Base-by-base conservation (phyloP, 1,140 invertebrate species). In the Psix sp. region DNA sequence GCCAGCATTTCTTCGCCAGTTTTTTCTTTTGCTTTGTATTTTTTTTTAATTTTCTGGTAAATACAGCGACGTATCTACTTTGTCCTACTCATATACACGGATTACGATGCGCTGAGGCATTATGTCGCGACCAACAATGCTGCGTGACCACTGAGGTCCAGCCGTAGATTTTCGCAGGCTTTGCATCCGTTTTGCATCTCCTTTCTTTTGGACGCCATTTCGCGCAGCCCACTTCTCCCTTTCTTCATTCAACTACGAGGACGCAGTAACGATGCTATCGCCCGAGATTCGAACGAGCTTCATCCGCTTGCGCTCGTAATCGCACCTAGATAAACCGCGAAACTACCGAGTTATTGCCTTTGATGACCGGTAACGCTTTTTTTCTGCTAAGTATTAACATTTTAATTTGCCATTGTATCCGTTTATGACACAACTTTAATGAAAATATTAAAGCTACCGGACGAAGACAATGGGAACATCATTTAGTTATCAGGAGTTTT, bases 191-290 rank as follows among this genome's bases (percentile, higher is more conserved):
- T 74, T 67, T 63, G 51, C 57, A 31, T 51, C 39, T 63, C 49
- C 42, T 74, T 73, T 63, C 60, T 74, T 72, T 72, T 17, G 26
- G 38, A 29, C 31, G 59, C 59, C 52, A 59, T 72, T 72, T 57
- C 21, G 31, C 59, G 38, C 39, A 39, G 57, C 52, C 59, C 52
- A 63, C 49, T 63, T 63, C 49, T 36, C 51, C 45, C 59, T 57
- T 63, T 71, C 67, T 71, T 71, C 39, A 71, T 71, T 71, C 67
- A 68, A 36, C 17, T 16, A 31, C 42, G 40, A 31, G 33, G 5
- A 42, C 17, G 35, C 17, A 18, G 24, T 36, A 38, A 65, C 59
- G 65, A 65, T 65, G 46, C 38, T 59, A 72, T 65, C 52, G 51
- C 39, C 11, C 33, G 46, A 66, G 68, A 62, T 73, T 60, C 45